phyloP scores from a whole-genome alignment of 2,113 vertebrate genomes.

The Atractosteus spatula region DNA sequence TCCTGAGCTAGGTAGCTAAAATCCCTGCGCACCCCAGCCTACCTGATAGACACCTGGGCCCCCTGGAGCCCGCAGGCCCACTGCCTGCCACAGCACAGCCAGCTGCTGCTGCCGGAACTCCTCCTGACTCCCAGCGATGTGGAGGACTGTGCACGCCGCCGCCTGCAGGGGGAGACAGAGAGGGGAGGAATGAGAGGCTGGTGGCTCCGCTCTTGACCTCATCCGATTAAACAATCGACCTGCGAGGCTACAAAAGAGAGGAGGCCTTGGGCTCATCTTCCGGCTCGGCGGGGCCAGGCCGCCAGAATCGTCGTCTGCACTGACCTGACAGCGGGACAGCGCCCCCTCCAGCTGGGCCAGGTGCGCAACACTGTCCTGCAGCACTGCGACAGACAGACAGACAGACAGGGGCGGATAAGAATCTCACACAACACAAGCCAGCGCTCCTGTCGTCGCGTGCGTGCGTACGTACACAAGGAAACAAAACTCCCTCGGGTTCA shows the following conservation, averaged over 20 bases:
- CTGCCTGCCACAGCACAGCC: slow-evolving; percentile 85
- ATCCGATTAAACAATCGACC: too few species aligned
- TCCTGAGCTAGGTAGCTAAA: too few species aligned
- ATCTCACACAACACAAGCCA: too few species aligned
- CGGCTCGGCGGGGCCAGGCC: too few species aligned
- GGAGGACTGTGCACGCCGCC: slow-evolving; percentile 62
- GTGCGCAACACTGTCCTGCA: slow-evolving; percentile 67
- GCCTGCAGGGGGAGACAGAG: slow-evolving; percentile 31
- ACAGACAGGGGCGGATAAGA: neutral
- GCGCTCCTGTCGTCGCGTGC: too few species aligned
- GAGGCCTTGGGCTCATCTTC: too few species aligned
- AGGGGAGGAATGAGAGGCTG: too few species aligned
- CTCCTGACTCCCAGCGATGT: slow-evolving; percentile 86
- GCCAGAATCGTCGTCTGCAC: slow-evolving; percentile 12
- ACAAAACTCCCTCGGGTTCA: too few species aligned
- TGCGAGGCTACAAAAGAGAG: too few species aligned
- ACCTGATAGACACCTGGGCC: slow-evolving; percentile 58
- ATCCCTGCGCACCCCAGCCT: neutral
- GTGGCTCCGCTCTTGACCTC: too few species aligned
- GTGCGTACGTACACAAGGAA: too few species aligned
- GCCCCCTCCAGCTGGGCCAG: slow-evolving; percentile 79
- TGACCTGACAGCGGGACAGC: slow-evolving; percentile 57
- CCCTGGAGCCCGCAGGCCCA: slow-evolving; percentile 20
- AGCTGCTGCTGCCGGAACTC: slow-evolving; percentile 91
- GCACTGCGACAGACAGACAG: slow-evolving; percentile 63